Conservation (phyloP, 2,888 invertebrate species). For the Dryocosmus kuriphilus region DNA sequence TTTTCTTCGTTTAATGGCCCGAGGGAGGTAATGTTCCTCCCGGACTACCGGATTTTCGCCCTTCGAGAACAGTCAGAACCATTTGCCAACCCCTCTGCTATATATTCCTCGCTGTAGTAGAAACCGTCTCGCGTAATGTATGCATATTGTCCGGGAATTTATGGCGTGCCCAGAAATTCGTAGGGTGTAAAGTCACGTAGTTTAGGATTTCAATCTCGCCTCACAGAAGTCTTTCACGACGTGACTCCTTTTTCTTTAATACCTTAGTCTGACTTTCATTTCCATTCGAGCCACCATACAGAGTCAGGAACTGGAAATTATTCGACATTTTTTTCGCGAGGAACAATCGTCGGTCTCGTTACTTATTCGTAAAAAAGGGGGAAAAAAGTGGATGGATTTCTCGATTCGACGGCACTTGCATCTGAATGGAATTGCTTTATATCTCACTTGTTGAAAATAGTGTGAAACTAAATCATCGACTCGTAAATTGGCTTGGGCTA, state of each 20-base stretch:
- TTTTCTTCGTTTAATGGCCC: constrained; percentile 33
- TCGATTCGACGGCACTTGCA: neutral
- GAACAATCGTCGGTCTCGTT: constrained; percentile 1
- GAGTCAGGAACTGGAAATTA: neutral
- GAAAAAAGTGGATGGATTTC: neutral
- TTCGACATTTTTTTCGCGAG: neutral
- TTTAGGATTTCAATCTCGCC: constrained; percentile 49
- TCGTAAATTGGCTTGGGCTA: no score
- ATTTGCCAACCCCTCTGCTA: constrained; percentile 34
- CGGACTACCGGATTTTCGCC: constrained; percentile 18
- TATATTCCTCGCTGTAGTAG: constrained; percentile 23
- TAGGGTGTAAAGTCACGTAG: constrained; percentile 52
- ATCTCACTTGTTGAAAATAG: neutral
- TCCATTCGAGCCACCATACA: neutral
- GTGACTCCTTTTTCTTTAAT: constrained; percentile 29
- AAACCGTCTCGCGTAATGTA: constrained; percentile 52
- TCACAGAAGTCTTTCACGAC: neutral
- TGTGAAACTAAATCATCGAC: neutral
- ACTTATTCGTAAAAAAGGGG: neutral
- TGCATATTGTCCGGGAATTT: constrained; percentile 59
- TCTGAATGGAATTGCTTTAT: neutral
- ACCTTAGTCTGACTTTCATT: constrained; percentile 18
- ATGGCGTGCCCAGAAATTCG: constrained; percentile 53
- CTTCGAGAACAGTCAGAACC: constrained; percentile 33
- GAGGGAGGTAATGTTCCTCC: constrained; percentile 37